Evolutionary conservation across 2,888 invertebrate species (phyloP).

Genomic region (Microplitis manilae): DNA sequence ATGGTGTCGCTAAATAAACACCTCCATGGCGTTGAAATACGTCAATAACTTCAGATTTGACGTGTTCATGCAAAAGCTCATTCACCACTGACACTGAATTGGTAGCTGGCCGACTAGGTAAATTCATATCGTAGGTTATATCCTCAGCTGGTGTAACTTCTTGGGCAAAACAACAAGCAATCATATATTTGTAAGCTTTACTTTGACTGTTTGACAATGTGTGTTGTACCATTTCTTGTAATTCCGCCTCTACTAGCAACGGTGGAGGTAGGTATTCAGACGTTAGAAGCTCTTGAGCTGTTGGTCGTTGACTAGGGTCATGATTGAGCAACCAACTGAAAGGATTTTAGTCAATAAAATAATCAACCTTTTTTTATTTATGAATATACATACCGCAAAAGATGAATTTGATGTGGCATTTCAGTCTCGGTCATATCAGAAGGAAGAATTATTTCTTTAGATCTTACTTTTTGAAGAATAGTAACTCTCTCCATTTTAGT

Average conservation of each 20-base stretch:
- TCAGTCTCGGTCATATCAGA: conserved; percentile 76
- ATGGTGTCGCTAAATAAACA: conserved; percentile 82
- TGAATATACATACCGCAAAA: conserved; percentile 74
- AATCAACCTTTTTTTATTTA: not conserved
- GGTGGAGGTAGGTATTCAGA: conserved; percentile 90
- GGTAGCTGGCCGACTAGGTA: conserved; percentile 61
- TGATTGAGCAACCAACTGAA: conserved; percentile 86
- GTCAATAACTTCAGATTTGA: conserved; percentile 72
- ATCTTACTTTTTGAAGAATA: conserved; percentile 82
- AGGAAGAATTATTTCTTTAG: conserved; percentile 81
- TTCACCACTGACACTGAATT: conserved; percentile 55
- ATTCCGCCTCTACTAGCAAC: conserved; percentile 86
- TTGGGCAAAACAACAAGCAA: conserved; percentile 77
- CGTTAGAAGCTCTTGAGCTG: conserved; percentile 86
- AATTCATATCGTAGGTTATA: conserved; percentile 85
- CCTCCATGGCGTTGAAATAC: conserved; percentile 87
- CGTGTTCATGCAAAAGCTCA: conserved; percentile 59
- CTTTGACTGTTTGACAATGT: conserved; percentile 88
- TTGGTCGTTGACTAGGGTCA: conserved; percentile 87
- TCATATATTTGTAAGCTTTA: conserved; percentile 83
- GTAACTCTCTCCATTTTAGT: conserved; percentile 93
- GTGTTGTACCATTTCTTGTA: conserved; percentile 86
- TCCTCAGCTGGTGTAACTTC: conserved; percentile 79
- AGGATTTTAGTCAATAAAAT: conserved; percentile 42
- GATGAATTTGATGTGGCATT: conserved; percentile 76